phyloP scores from a whole-genome alignment of 2,113 vertebrate genomes.

The Apaloderma vittatum region DNA sequence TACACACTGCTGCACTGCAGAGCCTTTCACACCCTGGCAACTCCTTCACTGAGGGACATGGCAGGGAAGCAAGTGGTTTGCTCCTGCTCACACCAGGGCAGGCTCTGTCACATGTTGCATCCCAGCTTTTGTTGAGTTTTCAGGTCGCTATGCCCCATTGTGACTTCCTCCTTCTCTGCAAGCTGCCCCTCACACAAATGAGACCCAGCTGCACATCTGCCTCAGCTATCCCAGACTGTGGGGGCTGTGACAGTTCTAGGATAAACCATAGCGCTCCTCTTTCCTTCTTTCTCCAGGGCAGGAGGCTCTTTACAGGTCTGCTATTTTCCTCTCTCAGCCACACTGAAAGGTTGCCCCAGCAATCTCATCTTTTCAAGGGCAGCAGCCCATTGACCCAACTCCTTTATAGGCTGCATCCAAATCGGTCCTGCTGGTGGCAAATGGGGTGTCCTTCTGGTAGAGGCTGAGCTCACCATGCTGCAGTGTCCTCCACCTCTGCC shows the following conservation, averaged over 20 bases:
- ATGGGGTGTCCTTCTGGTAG: background rate
- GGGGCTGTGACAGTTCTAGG: background rate
- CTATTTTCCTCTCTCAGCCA: background rate
- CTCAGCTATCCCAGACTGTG: background rate
- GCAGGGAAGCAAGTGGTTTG: background rate
- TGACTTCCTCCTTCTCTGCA: background rate
- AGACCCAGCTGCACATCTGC: background rate
- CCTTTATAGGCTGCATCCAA: background rate
- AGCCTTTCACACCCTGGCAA: background rate
- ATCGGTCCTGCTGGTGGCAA: background rate
- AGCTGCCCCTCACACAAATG: background rate
- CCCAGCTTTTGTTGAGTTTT: background rate
- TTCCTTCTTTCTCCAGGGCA: background rate
- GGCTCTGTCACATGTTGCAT: background rate
- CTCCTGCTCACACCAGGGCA: background rate
- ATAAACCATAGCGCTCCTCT: background rate
- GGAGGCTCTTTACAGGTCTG: rapidly evolving
- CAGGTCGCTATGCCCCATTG: background rate
- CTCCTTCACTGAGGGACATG: background rate
- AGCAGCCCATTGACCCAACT: background rate
- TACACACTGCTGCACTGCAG: background rate
- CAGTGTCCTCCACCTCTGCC: background rate
- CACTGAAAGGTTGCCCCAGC: background rate
- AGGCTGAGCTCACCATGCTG: background rate
- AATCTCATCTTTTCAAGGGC: background rate